phyloP scores from a whole-genome alignment of 2,888 invertebrate species.

The Phaonia tiefii region DNA sequence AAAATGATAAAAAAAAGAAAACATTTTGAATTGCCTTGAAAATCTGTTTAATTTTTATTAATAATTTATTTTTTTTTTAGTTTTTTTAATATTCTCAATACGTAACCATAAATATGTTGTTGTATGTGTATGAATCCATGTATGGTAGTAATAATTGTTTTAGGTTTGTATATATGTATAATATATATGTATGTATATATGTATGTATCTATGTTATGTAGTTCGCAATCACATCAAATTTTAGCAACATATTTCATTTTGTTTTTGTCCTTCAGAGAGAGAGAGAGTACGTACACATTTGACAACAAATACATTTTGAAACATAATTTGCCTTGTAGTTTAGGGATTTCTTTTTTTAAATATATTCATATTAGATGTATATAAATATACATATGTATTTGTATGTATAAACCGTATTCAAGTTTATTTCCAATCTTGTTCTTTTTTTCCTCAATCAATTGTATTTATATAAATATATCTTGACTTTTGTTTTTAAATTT shows the following conservation, averaged over 20 bases:
- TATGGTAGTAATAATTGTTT: slow-evolving; percentile 35
- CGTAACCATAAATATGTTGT: slow-evolving; percentile 66
- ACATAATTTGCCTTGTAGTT: background rate
- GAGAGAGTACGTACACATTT: slow-evolving; percentile 31
- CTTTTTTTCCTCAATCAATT: slow-evolving; percentile 50
- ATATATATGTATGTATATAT: slow-evolving; percentile 34
- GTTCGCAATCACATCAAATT: slow-evolving; percentile 53
- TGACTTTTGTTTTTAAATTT: slow-evolving; percentile 27
- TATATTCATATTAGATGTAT: slow-evolving; percentile 44
- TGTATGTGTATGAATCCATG: slow-evolving; percentile 40
- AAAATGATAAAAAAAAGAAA: slow-evolving; percentile 33
- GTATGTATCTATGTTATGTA: slow-evolving; percentile 9
- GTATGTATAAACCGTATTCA: too few species aligned
- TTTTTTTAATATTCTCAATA: too few species aligned
- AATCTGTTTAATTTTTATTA: slow-evolving; percentile 62
- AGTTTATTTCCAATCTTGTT: slow-evolving; percentile 16
- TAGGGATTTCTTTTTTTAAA: slow-evolving; percentile 36
- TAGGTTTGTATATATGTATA: slow-evolving; percentile 13
- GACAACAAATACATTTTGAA: slow-evolving; percentile 47
- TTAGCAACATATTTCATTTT: slow-evolving; percentile 51
- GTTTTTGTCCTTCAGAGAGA: slow-evolving; percentile 39
- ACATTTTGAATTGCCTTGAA: slow-evolving; percentile 57
- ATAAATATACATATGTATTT: slow-evolving; percentile 32
- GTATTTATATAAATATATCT: slow-evolving; percentile 28
- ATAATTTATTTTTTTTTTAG: slow-evolving; percentile 41